These are phyloP conservation scores for Oophaga pumilio DNA, from an alignment of 2,113 vertebrate genomes.

Conservation along the genomic window DNA sequence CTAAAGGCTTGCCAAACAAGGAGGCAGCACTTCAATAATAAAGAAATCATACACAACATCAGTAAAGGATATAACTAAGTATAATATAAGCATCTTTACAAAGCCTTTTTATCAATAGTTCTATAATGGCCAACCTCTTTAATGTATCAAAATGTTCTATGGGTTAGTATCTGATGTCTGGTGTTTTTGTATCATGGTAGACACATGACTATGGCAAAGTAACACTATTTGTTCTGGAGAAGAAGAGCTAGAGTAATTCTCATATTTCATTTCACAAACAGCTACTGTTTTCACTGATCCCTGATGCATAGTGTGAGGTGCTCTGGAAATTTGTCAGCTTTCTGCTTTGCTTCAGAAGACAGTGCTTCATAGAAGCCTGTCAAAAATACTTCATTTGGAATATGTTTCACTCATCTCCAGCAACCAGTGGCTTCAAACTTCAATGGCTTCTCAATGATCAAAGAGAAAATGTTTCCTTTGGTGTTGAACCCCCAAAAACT, in stretches of 20 bases:
- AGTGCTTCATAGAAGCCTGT: conserved; percentile 51
- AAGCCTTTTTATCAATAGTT: too few species aligned
- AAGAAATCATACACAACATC: too few species aligned
- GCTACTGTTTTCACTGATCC: conserved; percentile 53
- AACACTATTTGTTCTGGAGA: conserved; percentile 20
- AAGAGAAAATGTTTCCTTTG: conserved; percentile 46
- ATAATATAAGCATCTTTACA: too few species aligned
- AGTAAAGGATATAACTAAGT: too few species aligned
- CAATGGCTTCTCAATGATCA: conserved; percentile 48
- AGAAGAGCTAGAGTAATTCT: conserved; percentile 32
- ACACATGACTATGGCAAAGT: conserved; percentile 34
- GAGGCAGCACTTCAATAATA: too few species aligned
- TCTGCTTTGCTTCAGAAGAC: conserved; percentile 55
- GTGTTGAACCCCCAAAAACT: conserved; percentile 46
- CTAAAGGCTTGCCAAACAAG: too few species aligned
- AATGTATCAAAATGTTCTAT: not conserved
- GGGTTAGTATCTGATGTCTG: not conserved
- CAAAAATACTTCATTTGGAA: conserved; percentile 54
- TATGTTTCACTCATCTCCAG: conserved; percentile 49
- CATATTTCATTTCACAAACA: conserved; percentile 49
- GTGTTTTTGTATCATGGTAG: conserved; percentile 24
- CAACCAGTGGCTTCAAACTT: conserved; percentile 40
- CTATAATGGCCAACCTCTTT: not conserved
- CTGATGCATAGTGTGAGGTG: conserved; percentile 45
- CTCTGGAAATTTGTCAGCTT: conserved; percentile 49